phyloP scores from a whole-genome alignment of 2,888 invertebrate genomes.

The Altica lythri region DNA sequence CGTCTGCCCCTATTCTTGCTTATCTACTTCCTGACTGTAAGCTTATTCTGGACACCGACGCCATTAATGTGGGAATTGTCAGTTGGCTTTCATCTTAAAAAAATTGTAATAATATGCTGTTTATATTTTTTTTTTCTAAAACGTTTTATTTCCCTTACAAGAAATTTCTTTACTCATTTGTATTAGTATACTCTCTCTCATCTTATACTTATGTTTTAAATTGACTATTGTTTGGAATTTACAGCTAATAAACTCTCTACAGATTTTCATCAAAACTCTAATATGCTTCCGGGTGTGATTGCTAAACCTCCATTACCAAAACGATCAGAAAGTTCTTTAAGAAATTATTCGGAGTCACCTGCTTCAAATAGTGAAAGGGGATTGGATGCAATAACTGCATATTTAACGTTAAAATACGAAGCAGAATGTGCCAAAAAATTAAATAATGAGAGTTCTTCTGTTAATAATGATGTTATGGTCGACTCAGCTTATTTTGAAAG shows the following conservation, averaged over 20 bases:
- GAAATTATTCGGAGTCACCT: conserved; percentile 13
- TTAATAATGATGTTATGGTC: conserved; percentile 12
- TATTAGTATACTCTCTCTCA: too few relatives aligned
- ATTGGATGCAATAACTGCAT: conserved; percentile 43
- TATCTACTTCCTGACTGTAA: too few relatives aligned
- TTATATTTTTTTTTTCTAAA: too few relatives aligned
- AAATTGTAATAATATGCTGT: too few relatives aligned
- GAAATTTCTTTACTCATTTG: too few relatives aligned
- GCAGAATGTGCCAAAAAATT: conserved; percentile 12
- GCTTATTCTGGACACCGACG: too few relatives aligned
- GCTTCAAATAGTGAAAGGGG: conserved; percentile 17
- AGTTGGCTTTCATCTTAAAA: too few relatives aligned
- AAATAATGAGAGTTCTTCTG: background rate
- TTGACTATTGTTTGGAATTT: too few relatives aligned
- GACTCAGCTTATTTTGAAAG: conserved; percentile 29
- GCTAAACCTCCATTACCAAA: conserved; percentile 54
- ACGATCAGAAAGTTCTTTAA: conserved; percentile 38
- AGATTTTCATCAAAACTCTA: conserved; percentile 16
- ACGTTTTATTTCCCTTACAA: too few relatives aligned
- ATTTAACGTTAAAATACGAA: conserved; percentile 44
- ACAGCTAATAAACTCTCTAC: background rate
- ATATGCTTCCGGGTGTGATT: conserved; percentile 49
- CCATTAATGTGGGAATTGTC: too few relatives aligned
- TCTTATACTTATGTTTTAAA: too few relatives aligned
- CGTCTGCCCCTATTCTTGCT: too few relatives aligned